Conservation (phyloP, 2,797 vertebrate species). For the Centroberyx gerrardi region DNA sequence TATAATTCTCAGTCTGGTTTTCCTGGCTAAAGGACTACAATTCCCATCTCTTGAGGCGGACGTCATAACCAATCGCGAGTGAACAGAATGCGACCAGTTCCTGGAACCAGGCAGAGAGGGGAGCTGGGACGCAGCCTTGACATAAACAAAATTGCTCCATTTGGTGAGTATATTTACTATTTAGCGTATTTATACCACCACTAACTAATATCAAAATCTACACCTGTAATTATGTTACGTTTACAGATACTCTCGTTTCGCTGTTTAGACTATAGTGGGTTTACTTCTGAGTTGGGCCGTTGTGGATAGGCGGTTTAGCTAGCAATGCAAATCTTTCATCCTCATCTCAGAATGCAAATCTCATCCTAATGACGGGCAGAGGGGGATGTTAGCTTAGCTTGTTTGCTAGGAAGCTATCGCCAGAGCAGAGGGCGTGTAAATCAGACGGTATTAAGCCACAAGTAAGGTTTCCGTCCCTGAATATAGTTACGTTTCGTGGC, state of each 20-base stretch:
- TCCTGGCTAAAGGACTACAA: constrained; percentile 61
- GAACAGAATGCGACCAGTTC: constrained; percentile 32
- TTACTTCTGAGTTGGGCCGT: constrained; percentile 60
- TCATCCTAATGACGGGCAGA: not conserved
- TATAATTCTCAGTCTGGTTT: not conserved
- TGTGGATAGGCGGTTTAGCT: constrained; percentile 45
- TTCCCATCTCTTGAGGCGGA: constrained; percentile 25
- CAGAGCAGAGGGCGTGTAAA: not conserved
- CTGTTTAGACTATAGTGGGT: not conserved
- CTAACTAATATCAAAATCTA: not conserved
- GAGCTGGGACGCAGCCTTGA: constrained; percentile 33
- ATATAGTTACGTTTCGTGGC: too few relatives aligned
- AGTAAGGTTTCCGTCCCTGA: not conserved
- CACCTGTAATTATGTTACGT: not conserved
- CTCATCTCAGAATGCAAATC: not conserved
- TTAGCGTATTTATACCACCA: not conserved
- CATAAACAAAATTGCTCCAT: constrained; percentile 24
- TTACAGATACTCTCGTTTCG: not conserved
- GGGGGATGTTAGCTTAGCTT: fast-evolving
- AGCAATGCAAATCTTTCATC: not conserved
- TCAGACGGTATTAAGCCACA: too few relatives aligned
- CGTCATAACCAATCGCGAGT: constrained; percentile 59
- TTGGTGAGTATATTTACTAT: constrained; percentile 57
- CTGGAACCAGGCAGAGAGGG: constrained; percentile 46
- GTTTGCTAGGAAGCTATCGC: not conserved